These are phyloP conservation scores for Gallinago stenura DNA, from an alignment of 2,797 vertebrate species.

Conservation along the genomic window DNA sequence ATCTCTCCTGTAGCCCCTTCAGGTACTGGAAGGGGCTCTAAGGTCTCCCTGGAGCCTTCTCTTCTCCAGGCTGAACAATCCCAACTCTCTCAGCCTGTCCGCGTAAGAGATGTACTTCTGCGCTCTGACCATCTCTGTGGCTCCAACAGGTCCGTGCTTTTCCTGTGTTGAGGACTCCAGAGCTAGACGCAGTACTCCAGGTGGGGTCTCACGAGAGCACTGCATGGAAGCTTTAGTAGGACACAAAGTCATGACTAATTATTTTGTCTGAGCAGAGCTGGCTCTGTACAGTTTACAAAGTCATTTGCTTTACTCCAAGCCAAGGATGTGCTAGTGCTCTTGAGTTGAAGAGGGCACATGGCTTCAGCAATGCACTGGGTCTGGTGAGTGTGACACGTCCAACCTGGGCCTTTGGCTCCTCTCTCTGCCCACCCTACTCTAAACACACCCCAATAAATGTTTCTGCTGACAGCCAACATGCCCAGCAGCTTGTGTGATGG, in stretches of 20 bases:
- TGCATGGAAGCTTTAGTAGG: not conserved
- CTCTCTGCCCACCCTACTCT: not conserved
- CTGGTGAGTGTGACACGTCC: not conserved
- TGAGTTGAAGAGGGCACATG: rapidly evolving
- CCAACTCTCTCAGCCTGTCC: not conserved
- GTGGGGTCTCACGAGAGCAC: not conserved
- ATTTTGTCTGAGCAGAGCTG: not conserved
- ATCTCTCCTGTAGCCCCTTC: not conserved
- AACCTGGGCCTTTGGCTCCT: not conserved
- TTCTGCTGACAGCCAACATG: rapidly evolving
- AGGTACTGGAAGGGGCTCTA: not conserved
- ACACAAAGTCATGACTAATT: not conserved
- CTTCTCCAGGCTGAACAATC: not conserved
- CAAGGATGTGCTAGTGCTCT: not conserved
- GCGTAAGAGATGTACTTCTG: not conserved
- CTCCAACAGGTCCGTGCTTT: not conserved
- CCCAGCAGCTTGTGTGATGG: not conserved
- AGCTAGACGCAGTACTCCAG: not conserved
- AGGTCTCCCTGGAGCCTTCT: not conserved
- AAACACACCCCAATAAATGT: rapidly evolving
- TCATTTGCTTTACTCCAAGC: too few relatives aligned
- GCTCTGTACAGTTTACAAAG: not conserved
- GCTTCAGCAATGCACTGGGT: rapidly evolving
- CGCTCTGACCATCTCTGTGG: not conserved
- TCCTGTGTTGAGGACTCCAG: not conserved